Evolutionary conservation across 2,113 vertebrate species (phyloP).

Genomic region (Malurus elegans): DNA sequence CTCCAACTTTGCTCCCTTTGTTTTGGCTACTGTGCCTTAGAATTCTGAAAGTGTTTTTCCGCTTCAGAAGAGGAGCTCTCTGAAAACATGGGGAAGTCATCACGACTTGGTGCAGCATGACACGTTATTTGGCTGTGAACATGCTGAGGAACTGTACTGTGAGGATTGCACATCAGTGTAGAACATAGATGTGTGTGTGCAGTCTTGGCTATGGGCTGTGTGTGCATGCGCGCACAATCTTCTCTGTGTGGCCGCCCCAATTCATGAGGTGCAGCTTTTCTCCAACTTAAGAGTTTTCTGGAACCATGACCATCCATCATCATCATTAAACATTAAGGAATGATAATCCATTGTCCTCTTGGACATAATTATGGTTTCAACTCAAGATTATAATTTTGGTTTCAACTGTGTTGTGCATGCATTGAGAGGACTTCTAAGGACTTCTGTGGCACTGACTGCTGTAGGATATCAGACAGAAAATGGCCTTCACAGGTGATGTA

Average conservation of each 20-base stretch:
- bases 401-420: not conserved
- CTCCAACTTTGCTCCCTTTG: not conserved
- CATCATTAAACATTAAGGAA: not conserved
- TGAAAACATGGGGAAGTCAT: not conserved
- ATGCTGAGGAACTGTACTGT: not conserved
- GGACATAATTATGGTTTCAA: not conserved
- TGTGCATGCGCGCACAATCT: rapidly evolving
- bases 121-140: not conserved
- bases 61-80: not conserved
- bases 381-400: not conserved
- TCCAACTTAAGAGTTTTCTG: not conserved
- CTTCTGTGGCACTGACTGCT: not conserved
- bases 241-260: not conserved
- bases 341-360: not conserved
- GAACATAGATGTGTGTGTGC: not conserved
- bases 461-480: not conserved
- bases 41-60: not conserved
- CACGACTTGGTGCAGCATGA: not conserved
- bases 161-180: not conserved
- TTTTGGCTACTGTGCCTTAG: not conserved
- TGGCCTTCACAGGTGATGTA: not conserved
- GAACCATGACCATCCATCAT: not conserved
- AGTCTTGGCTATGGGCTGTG: not conserved
- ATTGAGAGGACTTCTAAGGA: not conserved
- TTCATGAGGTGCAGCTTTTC: not conserved